Conservation (phyloP, 2,797 vertebrate genomes). For the Petrocephalus schoutedeni region DNA sequence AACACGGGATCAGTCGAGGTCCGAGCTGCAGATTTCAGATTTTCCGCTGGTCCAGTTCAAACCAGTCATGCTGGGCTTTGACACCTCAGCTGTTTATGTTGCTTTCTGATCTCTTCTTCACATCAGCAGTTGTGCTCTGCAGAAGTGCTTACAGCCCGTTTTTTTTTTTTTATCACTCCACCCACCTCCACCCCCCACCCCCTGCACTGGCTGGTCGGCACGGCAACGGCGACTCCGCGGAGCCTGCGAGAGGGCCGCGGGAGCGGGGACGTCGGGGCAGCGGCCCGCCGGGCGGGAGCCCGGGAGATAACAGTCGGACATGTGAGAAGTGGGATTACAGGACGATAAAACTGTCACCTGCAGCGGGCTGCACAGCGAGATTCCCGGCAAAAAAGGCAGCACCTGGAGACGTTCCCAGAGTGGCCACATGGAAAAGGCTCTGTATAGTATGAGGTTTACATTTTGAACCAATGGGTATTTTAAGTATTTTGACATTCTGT, state of each 20-base stretch:
- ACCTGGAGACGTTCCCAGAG: neutral
- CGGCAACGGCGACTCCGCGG: constrained; percentile 29
- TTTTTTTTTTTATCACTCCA: constrained; percentile 24
- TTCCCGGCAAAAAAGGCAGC: neutral
- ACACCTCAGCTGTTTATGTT: constrained; percentile 25
- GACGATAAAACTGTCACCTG: constrained; percentile 11
- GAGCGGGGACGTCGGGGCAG: neutral
- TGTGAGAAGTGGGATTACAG: constrained; percentile 21
- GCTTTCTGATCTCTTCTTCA: constrained; percentile 38
- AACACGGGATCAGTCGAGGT: constrained; percentile 35
- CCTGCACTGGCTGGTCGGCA: constrained; percentile 20
- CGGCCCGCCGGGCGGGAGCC: neutral
- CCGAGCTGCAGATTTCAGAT: constrained; percentile 33
- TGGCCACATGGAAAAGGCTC: neutral
- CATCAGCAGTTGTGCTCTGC: constrained; percentile 44
- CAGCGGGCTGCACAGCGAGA: neutral
- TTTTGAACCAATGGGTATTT: constrained; percentile 8
- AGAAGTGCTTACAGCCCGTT: constrained; percentile 44
- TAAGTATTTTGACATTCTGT: neutral
- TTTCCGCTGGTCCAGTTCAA: constrained; percentile 30
- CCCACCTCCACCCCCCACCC: constrained; percentile 18
- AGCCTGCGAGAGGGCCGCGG: neutral
- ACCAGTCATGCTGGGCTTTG: constrained; percentile 26
- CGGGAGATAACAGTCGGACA: constrained; percentile 22
- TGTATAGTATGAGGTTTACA: neutral